A percentile compares a stretch with the other conserved stretches of the same genome.
These are phyloP conservation scores for Galemys pyrenaicus DNA, from an alignment of 2,113 vertebrate genomes.

Conservation along the genomic window DNA sequence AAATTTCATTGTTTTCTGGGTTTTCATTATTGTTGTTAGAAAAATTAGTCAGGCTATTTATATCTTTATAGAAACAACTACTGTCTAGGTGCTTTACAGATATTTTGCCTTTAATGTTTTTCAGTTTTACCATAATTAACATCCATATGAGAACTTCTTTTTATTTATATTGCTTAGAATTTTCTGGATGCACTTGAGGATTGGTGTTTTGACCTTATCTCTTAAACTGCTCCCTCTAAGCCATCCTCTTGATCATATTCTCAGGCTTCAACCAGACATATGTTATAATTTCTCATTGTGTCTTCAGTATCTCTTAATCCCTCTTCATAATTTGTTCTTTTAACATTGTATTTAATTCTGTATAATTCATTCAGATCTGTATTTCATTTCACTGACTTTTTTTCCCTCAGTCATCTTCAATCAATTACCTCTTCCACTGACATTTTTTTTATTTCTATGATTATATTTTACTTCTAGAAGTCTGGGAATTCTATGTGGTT, in stretches of 20 bases:
- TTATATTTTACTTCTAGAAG: constrained; percentile 3
- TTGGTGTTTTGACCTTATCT: not conserved
- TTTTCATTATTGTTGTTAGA: not conserved
- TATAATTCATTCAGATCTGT: not conserved
- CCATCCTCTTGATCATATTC: not conserved
- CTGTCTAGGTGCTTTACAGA: constrained; percentile 22
- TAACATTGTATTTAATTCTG: not conserved
- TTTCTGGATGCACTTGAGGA: not conserved
- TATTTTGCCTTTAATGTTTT: constrained; percentile 19
- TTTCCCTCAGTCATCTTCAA: not conserved
- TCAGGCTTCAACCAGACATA: not conserved
- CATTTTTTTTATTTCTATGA: constrained; percentile 37
- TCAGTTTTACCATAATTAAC: not conserved
- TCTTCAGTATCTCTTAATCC: not conserved
- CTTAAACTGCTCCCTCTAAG: not conserved
- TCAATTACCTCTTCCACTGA: not conserved
- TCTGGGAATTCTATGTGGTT: not conserved
- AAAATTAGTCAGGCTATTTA: not conserved
- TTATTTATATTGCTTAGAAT: not conserved
- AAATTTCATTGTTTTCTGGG: constrained; percentile 14
- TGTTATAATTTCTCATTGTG: not conserved
- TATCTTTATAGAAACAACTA: not conserved
- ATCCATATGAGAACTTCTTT: not conserved
- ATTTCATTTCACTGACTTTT: not conserved
- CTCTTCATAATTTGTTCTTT: not conserved